Conservation (phyloP, 1,140 invertebrate genomes). For the Asbolus verrucosus region DNA sequence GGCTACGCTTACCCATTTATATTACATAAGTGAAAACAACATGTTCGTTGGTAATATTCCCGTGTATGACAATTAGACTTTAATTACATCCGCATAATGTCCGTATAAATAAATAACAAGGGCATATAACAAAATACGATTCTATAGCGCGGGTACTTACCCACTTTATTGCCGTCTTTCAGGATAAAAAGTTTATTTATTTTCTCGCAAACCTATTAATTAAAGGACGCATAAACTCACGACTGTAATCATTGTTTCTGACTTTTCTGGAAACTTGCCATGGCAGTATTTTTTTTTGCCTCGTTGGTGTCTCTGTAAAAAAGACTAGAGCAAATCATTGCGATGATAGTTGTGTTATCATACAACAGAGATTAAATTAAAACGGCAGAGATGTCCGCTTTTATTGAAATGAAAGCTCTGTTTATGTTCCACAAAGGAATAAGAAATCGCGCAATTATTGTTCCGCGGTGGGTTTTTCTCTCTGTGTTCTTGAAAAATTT, state of each 20-base stretch:
- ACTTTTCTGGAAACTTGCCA: constrained; percentile 31
- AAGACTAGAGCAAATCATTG: constrained; percentile 27
- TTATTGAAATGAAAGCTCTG: constrained; percentile 36
- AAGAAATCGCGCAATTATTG: constrained; percentile 35
- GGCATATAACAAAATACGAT: background rate
- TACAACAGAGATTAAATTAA: constrained; percentile 34
- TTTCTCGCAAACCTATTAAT: constrained; percentile 27
- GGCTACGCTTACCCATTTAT: background rate
- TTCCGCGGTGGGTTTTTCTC: background rate
- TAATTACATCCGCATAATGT: constrained; percentile 15
- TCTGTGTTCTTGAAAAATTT: constrained; percentile 24
- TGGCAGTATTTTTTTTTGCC: constrained; percentile 4
- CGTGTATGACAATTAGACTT: constrained; percentile 24
- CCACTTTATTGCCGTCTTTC: constrained; percentile 17
- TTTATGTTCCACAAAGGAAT: constrained; percentile 35
- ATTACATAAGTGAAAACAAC: constrained; percentile 19
- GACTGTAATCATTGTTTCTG: constrained; percentile 27
- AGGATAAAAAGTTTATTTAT: constrained; percentile 15
- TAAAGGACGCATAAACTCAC: constrained; percentile 26
- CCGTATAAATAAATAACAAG: constrained; percentile 13
- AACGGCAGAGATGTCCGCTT: constrained; percentile 14
- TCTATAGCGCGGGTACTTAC: background rate
- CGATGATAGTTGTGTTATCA: constrained; percentile 25
- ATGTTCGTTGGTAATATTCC: constrained; percentile 1
- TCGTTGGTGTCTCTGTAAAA: background rate